Base-by-base conservation (phyloP, 23 tunicate species). In the Ascidia mentula region DNA sequence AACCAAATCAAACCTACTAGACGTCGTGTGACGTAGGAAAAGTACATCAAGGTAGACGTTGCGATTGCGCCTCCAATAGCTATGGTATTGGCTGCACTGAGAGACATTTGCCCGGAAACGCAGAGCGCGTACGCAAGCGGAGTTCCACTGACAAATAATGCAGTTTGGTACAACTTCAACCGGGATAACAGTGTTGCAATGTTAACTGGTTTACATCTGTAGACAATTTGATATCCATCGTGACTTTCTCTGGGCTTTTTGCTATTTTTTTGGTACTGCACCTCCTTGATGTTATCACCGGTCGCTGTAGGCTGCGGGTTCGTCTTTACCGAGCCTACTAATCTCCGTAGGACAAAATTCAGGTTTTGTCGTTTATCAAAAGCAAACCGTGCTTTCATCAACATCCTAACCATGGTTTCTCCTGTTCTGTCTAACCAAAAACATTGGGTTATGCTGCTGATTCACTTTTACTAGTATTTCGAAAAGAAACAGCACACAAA, bases 1-100 rank as follows among this genome's bases (percentile, higher is more conserved):
- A 72, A 24, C 85, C 85, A 86, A 3, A 80, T 45, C 22, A 72
- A 46, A 9, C 90, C 90, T 0, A 86, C 73, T 30, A 80, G 72
- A 60, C 85, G 73, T 59, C 76, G 34, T 18, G 81, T 82, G 40
- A 75, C 72, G 46, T 86, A 74, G 13, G 85, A 80, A 24, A 80
- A 82, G 46, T 26, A 59, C 60, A 86, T 46, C 69, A 86, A 24
- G 0, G 60, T 40, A 18, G 34, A 32, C 12, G 77, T 60, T 24
- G 76, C 80, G 18, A 86, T 15, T 3, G 40, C 80, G 6, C 85
- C 85, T 20, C 36, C 85, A 12, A 61, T 69, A 8, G 75, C 26
- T 20, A 81, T 7, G 0, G 39, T 15, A 31, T 45, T 28, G 17
- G 85, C 85, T 31, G 46, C 39, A 6, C 65, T 33, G 26, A 40